phyloP scores from a whole-genome alignment of 2,888 invertebrate genomes.

The Leptinotarsa juncta region DNA sequence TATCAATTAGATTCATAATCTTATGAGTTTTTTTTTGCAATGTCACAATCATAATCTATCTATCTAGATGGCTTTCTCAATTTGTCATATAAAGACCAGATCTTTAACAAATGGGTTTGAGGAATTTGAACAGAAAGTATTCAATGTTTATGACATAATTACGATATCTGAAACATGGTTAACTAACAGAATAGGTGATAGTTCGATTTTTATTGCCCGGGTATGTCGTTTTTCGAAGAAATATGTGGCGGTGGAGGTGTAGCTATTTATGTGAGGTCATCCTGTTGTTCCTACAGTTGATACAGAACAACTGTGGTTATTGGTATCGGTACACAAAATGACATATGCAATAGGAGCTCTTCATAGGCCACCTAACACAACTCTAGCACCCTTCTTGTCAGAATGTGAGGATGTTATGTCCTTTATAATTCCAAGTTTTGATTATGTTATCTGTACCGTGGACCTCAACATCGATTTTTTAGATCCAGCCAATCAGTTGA shows the following conservation, averaged over 20 bases:
- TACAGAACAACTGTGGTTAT: background rate
- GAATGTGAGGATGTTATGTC: slow-evolving; percentile 6
- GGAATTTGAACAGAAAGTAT: no score
- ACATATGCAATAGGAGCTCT: background rate
- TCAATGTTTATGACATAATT: no score
- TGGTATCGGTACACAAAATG: background rate
- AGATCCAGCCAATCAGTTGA: background rate
- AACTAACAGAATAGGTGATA: no score
- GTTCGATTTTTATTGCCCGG: background rate
- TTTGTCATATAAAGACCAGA: no score
- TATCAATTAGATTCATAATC: background rate
- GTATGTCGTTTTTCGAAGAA: background rate
- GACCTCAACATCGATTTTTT: background rate
- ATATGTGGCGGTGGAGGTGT: background rate
- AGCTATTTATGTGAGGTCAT: slow-evolving; percentile 1
- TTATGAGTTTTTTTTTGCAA: background rate
- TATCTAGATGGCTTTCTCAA: background rate
- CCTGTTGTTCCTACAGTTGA: background rate
- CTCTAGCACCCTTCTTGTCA: background rate
- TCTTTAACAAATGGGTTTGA: no score
- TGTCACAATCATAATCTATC: background rate
- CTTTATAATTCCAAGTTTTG: background rate
- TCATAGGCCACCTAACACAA: background rate
- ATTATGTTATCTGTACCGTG: background rate
- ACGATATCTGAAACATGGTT: no score